These are phyloP conservation scores for Dynastes grantii DNA, from an alignment of 2,888 invertebrate species.

Conservation along the genomic window DNA sequence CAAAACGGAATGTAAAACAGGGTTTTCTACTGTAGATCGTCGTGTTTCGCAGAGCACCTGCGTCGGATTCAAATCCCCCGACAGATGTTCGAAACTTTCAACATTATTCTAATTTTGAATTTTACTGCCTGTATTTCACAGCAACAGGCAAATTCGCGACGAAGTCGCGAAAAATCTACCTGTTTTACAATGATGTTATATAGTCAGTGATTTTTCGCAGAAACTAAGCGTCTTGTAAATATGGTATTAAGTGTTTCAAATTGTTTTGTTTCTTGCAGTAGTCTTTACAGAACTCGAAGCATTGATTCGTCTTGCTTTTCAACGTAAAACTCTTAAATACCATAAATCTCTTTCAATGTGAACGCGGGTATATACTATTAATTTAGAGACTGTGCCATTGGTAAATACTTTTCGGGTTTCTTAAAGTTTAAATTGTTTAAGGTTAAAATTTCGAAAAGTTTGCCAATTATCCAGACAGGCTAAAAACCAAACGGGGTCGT, in stretches of 20 bases:
- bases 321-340: background rate
- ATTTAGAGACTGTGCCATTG: background rate
- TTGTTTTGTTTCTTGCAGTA: background rate
- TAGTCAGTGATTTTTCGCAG: background rate
- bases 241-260: background rate
- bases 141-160: slow-evolving; percentile 9
- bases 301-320: background rate
- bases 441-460: slow-evolving; percentile 17
- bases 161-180: background rate
- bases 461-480: slow-evolving; percentile 5
- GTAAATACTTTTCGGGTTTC: slow-evolving; percentile 4
- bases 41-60: slow-evolving; percentile 1
- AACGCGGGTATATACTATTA: no score
- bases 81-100: slow-evolving; percentile 20
- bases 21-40: background rate
- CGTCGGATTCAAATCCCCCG: slow-evolving; percentile 24
- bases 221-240: background rate
- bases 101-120: slow-evolving; percentile 34
- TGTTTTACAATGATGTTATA: background rate
- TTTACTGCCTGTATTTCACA: slow-evolving; percentile 14
- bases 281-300: background rate
- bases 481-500: slow-evolving; percentile 8
- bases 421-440: slow-evolving; percentile 28
- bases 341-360: background rate
- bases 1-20: background rate